Conservation (phyloP, 2,888 invertebrate species). For the Drosophila suboccidentalis region DNA sequence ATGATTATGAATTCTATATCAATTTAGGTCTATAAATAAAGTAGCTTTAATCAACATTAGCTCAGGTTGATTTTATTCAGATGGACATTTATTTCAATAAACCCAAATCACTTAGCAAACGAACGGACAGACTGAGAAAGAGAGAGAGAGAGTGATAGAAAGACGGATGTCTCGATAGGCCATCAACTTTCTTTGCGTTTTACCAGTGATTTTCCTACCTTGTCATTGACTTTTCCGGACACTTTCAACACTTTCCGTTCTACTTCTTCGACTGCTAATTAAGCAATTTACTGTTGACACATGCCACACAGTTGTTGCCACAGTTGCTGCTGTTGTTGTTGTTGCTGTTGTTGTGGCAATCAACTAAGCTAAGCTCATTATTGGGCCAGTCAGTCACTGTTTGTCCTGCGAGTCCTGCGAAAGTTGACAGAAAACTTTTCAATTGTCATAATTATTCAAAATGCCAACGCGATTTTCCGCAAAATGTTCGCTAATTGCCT, state of each 20-base stretch:
- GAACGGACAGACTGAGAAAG: not conserved
- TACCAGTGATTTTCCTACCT: constrained; percentile 12
- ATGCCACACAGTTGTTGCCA: constrained; percentile 24
- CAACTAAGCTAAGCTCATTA: constrained; percentile 57
- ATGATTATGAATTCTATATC: not conserved
- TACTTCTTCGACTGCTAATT: constrained; percentile 51
- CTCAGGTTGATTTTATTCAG: not conserved
- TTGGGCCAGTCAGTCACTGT: constrained; percentile 18
- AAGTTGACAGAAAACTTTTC: constrained; percentile 69
- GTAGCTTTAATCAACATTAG: constrained; percentile 5
- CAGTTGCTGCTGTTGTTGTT: constrained; percentile 5
- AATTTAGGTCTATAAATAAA: too few species aligned
- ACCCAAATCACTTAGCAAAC: constrained; percentile 12
- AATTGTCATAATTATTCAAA: constrained; percentile 79
- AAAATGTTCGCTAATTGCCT: constrained; percentile 54
- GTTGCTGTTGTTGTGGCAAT: constrained; percentile 38
- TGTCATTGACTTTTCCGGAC: constrained; percentile 21
- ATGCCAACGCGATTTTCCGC: constrained; percentile 58
- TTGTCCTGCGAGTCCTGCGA: constrained; percentile 5
- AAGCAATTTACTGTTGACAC: constrained; percentile 66
- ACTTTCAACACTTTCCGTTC: constrained; percentile 51
- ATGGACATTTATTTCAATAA: not conserved
- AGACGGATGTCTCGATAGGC: constrained; percentile 4
- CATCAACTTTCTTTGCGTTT: constrained; percentile 13
- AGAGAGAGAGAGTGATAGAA: not conserved